A percentile compares a stretch with the other conserved stretches of the same genome.
phyloP scores from a whole-genome alignment of 1,140 invertebrate genomes.

The Dendrolimus punctatus region DNA sequence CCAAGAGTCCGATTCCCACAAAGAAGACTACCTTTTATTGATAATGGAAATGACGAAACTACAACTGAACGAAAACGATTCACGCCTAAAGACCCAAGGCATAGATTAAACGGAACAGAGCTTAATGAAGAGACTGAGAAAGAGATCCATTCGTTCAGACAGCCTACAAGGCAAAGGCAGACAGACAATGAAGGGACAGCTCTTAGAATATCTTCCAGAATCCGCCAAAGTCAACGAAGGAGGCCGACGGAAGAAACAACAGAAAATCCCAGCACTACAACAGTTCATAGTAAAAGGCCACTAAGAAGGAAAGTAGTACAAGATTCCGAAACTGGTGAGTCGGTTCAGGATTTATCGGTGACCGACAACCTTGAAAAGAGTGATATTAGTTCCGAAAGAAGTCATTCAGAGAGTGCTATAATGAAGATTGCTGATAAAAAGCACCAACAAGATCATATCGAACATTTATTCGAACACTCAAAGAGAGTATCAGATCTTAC shows the following conservation, averaged over 20 bases:
- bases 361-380: slow-evolving; percentile 47
- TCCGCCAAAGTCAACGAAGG: slow-evolving; percentile 45
- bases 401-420: slow-evolving; percentile 68
- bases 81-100: slow-evolving; percentile 64
- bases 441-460: slow-evolving; percentile 42
- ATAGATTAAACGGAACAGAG: slow-evolving; percentile 47
- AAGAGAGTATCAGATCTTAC: slow-evolving; percentile 75
- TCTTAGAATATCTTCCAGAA: slow-evolving; percentile 49
- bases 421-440: slow-evolving; percentile 72
- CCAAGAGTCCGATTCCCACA: slow-evolving; percentile 59
- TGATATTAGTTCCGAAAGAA: slow-evolving; percentile 61
- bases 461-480: slow-evolving; percentile 65
- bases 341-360: slow-evolving; percentile 50
- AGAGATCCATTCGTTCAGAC: slow-evolving; percentile 34
- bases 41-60: slow-evolving; percentile 51
- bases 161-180: slow-evolving; percentile 31
- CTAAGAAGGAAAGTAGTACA: slow-evolving; percentile 46
- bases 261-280: slow-evolving; percentile 34
- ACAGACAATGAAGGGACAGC: slow-evolving; percentile 36
- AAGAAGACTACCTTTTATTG: slow-evolving; percentile 48
- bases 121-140: slow-evolving; percentile 39
- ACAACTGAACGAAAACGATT: slow-evolving; percentile 64
- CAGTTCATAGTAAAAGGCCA: slow-evolving; percentile 37
- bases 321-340: slow-evolving; percentile 52
- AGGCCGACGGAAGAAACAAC: slow-evolving; percentile 47